Evolutionary conservation across 2,113 vertebrate genomes (phyloP).

Genomic region (Takifugu bimaculatus): DNA sequence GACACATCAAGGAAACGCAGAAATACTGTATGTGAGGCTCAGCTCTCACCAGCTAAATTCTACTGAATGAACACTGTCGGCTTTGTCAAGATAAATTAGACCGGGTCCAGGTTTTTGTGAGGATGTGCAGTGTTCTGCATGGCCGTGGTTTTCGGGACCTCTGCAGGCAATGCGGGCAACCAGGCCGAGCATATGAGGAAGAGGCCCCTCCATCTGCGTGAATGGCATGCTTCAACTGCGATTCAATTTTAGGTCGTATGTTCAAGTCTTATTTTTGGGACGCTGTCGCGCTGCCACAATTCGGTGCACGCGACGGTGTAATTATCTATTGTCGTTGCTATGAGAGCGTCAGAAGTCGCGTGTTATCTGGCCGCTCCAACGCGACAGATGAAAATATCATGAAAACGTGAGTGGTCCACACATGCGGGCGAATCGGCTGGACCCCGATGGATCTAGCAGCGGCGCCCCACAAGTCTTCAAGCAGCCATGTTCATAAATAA

Average conservation of each 20-base stretch:
- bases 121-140: conserved; percentile 16
- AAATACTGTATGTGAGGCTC: not conserved
- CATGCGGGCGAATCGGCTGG: no score
- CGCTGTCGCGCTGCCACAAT: conserved; percentile 15
- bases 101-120: conserved; percentile 3
- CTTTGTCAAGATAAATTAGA: not conserved
- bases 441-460: no score
- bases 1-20: no score
- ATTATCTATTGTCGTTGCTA: not conserved
- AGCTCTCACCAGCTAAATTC: not conserved
- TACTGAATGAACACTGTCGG: not conserved
- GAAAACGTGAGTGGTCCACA: no score
- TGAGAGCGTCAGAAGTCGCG: not conserved
- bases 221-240: conserved; percentile 28
- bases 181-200: conserved; percentile 15
- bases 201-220: conserved; percentile 35
- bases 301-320: conserved; percentile 11
- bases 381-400: no score
- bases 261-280: conserved; percentile 16
- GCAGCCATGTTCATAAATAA: not conserved
- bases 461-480: no score
- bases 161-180: conserved; percentile 13
- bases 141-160: conserved; percentile 26
- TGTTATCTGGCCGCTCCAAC: not conserved
- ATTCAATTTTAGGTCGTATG: conserved; percentile 10